A percentile compares a stretch with the other conserved stretches of the same genome.
These are phyloP conservation scores for Spheniscus mendiculus DNA, from an alignment of 2,113 vertebrate species.

Conservation along the genomic window DNA sequence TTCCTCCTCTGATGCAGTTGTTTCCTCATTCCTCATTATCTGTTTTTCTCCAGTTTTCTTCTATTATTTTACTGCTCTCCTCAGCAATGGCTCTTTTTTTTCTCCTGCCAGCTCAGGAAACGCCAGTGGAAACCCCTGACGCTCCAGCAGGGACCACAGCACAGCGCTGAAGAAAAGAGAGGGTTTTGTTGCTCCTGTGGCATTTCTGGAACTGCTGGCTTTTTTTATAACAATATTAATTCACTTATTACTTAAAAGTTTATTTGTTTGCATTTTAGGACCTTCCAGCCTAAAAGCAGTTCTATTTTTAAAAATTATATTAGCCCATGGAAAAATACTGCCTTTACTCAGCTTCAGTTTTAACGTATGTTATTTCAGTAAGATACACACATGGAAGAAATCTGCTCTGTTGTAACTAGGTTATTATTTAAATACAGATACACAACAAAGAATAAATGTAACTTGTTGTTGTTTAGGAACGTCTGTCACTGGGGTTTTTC, in stretches of 20 bases:
- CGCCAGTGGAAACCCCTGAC: not conserved
- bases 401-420: not conserved
- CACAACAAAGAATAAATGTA: slow-evolving; percentile 11
- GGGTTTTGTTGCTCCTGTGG: not conserved
- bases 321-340: not conserved
- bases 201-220: not conserved
- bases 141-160: not conserved
- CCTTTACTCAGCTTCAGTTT: not conserved
- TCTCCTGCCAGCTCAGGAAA: not conserved
- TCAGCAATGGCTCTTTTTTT: not conserved
- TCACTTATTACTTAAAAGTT: not conserved
- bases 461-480: not conserved
- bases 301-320: not conserved
- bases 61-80: not conserved
- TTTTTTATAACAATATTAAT: not conserved
- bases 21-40: not conserved
- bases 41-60: not conserved
- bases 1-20: not conserved
- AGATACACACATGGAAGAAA: not conserved
- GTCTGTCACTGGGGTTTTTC: not conserved
- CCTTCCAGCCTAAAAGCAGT: not conserved
- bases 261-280: not conserved
- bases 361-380: not conserved
- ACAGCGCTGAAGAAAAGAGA: not conserved
- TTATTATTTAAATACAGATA: slow-evolving; percentile 37